Evolutionary conservation across 2,113 vertebrate species (phyloP).

Genomic region (Sakesphorus luctuosus): DNA sequence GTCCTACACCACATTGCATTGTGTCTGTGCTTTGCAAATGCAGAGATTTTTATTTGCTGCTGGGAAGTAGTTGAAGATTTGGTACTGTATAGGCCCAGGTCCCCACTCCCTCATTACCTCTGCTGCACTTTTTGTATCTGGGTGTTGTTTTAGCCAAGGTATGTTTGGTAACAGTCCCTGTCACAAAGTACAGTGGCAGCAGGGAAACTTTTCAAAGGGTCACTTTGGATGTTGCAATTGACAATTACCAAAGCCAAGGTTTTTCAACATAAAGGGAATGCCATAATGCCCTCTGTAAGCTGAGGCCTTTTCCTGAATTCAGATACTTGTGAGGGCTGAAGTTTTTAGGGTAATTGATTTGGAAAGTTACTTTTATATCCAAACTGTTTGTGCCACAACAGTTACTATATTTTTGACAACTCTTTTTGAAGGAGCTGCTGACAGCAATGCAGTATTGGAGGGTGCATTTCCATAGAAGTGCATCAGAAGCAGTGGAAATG

Average conservation of each 20-base stretch:
- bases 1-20: background rate
- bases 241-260: background rate
- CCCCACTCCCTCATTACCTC: background rate
- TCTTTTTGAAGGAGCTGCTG: background rate
- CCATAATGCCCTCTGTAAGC: background rate
- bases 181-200: background rate
- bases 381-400: background rate
- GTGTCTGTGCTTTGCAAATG: background rate
- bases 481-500: background rate
- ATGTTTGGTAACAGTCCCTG: background rate
- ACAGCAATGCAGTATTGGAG: background rate
- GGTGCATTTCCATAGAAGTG: background rate
- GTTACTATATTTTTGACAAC: background rate
- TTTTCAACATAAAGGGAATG: background rate
- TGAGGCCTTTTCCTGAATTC: background rate
- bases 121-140: background rate
- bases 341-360: background rate
- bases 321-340: background rate
- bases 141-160: background rate
- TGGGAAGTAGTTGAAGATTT: background rate
- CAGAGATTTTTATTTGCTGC: conserved; percentile 1
- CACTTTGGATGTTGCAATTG: background rate
- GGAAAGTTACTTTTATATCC: background rate
- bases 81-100: background rate
- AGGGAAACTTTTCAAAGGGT: background rate